Conservation (phyloP, 1,140 invertebrate genomes). For the Cydia amplana region DNA sequence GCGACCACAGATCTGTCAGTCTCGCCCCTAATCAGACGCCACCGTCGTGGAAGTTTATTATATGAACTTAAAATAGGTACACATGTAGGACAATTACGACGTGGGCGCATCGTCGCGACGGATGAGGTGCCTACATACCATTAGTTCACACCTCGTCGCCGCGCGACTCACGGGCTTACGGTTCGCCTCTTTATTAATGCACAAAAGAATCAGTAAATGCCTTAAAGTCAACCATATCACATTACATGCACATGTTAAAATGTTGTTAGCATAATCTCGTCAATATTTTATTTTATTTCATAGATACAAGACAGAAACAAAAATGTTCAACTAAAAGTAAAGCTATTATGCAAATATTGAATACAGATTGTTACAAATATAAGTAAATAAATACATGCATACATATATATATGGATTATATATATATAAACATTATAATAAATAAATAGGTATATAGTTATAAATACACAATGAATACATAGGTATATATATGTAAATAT, state of each 20-base stretch:
- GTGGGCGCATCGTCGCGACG: conserved; percentile 44
- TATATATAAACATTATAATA: no score
- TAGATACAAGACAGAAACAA: no score
- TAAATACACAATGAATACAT: no score
- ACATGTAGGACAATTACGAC: conserved; percentile 71
- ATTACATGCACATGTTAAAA: neutral
- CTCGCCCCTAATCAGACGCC: conserved; percentile 53
- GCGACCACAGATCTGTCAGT: conserved; percentile 57
- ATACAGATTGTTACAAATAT: no score
- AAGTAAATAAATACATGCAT: no score
- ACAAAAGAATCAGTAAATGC: neutral
- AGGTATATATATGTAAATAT: no score
- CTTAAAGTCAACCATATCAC: neutral
- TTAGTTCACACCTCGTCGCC: conserved; percentile 61
- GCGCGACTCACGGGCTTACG: conserved; percentile 33
- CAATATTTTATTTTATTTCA: no score
- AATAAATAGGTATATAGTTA: no score
- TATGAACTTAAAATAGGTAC: conserved; percentile 64
- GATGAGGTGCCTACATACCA: conserved; percentile 58
- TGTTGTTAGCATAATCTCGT: no score
- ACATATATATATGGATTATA: no score
- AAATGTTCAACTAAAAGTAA: no score
- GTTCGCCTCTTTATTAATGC: neutral
- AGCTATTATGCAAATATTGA: no score
- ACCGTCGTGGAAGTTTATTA: conserved; percentile 56